These are phyloP conservation scores for Lampris incognitus DNA, from an alignment of 2,113 vertebrate genomes.

Conservation along the genomic window DNA sequence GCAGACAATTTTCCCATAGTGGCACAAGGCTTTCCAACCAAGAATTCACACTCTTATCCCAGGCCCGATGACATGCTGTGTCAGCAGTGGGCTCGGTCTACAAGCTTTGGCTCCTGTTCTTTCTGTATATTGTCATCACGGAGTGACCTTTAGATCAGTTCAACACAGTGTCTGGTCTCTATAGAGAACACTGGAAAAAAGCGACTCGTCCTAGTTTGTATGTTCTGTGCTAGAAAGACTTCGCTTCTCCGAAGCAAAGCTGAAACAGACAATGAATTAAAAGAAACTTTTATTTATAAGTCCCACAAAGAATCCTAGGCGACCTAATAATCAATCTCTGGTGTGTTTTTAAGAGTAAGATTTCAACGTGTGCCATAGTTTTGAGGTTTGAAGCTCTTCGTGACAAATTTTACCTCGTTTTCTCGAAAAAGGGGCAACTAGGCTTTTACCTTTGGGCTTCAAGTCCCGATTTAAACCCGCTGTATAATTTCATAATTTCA, in stretches of 20 bases:
- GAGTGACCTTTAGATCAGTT: constrained; percentile 8
- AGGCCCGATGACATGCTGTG: not conserved
- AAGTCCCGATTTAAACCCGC: too few species aligned
- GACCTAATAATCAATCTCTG: too few species aligned
- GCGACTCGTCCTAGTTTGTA: too few species aligned
- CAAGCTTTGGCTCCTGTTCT: not conserved
- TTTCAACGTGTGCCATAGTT: too few species aligned
- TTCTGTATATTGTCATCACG: constrained; percentile 15
- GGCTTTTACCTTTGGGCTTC: too few species aligned
- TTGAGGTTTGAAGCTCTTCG: too few species aligned
- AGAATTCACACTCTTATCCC: not conserved
- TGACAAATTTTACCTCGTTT: too few species aligned
- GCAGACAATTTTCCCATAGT: not conserved
- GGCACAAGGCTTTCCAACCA: not conserved
- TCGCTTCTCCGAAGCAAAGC: not conserved
- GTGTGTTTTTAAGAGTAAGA: too few species aligned
- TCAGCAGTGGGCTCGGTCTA: constrained; percentile 10
- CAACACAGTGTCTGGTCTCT: constrained; percentile 9
- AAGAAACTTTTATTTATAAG: not conserved
- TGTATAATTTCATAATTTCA: too few species aligned
- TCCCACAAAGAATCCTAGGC: too few species aligned
- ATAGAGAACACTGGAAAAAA: not conserved
- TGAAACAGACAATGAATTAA: not conserved
- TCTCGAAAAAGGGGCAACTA: too few species aligned
- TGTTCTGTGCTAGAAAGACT: not conserved